Base-by-base conservation (phyloP, 2,888 invertebrate genomes). In the Hypomecis punctinalis region DNA sequence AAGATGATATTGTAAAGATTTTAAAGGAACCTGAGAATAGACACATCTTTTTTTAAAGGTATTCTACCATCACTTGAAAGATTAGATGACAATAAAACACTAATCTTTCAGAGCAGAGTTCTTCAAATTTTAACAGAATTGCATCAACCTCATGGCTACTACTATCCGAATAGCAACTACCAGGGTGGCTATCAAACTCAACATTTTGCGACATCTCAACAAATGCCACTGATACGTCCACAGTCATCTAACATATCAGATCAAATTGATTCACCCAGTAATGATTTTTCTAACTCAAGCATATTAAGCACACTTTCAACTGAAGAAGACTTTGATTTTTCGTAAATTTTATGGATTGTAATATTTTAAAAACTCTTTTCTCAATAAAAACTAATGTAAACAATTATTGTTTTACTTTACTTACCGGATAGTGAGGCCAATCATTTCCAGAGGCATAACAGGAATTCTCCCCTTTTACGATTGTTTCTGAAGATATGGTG, bases 401-500 rank as follows among this genome's bases (percentile, higher is more conserved):
- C 60, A 69, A 71, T 67, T 71, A 70, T 70, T 69, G 69, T 75
- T 70, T 71, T 70, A 70, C 63, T 68, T 69, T 69, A 67, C 69
- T 67, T 73, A 69, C 71, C 72, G 63, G 66, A 69, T 67, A 69
- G 69, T 71, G 46, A 73, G 66, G 47, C 73, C 73, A 54, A 75
- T 53, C 77, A 77, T 77, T 74, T 76, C 74, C 74, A 74, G 63
- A 75, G 73, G 71, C 71, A 69, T 74, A 72, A 75, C 72, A 73
- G 74, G 74, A 72, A 72, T 70, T 72, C 73, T 73, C 54, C 68
- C 68, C 66, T 72, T 76, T 63, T 72, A 75, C 66, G 68, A 74
- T 76, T n/a, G 66, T 71, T 74, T 73, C 54, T 72, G 71, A 58
- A 74, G 69, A 60, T 59, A 69, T 72, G 72, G 70, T 71, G 72